phyloP scores from a whole-genome alignment of 1,140 invertebrate genomes.

The Drosophila bipectinata region DNA sequence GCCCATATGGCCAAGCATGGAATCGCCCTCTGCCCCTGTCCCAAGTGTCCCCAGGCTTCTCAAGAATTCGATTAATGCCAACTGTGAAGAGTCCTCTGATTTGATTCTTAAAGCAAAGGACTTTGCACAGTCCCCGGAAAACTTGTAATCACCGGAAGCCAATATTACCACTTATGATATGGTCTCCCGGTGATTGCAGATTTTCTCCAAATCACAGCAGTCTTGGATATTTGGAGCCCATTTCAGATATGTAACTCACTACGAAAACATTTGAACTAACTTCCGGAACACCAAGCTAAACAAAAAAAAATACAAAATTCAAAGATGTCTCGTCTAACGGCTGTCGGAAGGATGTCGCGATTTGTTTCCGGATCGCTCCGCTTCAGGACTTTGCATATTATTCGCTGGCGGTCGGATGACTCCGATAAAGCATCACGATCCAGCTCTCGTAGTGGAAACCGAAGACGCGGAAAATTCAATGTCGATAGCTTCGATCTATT shows the following conservation, averaged over 20 bases:
- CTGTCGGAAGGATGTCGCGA: not conserved
- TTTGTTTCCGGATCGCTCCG: not conserved
- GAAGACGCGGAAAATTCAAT: not conserved
- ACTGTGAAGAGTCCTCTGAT: not conserved
- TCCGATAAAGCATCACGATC: not conserved
- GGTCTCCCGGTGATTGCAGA: not conserved
- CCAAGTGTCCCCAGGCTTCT: not conserved
- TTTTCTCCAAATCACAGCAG: constrained; percentile 10
- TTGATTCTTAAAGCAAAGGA: not conserved
- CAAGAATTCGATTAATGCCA: not conserved
- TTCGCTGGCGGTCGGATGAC: constrained; percentile 17
- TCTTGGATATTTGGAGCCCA: not conserved
- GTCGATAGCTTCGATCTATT: not conserved
- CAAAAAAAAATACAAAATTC: constrained; percentile 15
- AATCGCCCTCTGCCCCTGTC: not conserved
- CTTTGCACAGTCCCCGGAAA: not conserved
- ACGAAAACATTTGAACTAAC: not conserved
- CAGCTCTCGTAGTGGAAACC: not conserved
- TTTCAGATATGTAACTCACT: not conserved
- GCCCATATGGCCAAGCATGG: not conserved
- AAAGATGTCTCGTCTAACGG: constrained; percentile 26
- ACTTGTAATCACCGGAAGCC: constrained; percentile 4
- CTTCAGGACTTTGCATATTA: rapidly evolving
- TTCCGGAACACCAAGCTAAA: not conserved
- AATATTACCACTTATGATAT: not conserved